phyloP scores from a whole-genome alignment of 2,113 vertebrate species.

The Motacilla alba region DNA sequence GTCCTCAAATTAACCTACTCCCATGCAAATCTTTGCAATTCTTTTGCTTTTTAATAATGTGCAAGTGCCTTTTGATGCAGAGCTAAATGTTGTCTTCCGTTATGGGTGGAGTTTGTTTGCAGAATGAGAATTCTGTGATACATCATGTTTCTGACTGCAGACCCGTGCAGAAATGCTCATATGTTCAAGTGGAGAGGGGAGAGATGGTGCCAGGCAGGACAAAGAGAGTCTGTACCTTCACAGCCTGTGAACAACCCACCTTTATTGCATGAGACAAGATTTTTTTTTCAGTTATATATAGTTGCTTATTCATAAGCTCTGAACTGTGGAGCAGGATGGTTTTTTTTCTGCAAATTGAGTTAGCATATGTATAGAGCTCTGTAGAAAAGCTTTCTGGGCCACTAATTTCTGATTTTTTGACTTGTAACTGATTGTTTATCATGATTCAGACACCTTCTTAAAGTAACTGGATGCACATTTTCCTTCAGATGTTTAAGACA shows the following conservation, averaged over 20 bases:
- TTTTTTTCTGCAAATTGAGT: background rate
- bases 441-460: background rate
- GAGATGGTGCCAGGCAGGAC: background rate
- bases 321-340: background rate
- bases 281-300: background rate
- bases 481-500: background rate
- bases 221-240: background rate
- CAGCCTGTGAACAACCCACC: background rate
- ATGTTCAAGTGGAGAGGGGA: background rate
- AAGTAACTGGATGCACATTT: background rate
- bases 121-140: background rate
- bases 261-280: background rate
- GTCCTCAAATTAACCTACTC: conserved; percentile 14
- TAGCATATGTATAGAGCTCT: background rate
- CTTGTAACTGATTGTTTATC: background rate
- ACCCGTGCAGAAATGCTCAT: background rate
- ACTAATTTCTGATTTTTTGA: background rate
- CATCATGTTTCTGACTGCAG: background rate
- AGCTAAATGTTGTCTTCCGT: conserved; percentile 25
- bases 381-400: background rate
- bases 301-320: background rate
- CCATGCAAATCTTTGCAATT: conserved; percentile 24
- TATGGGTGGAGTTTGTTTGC: conserved; percentile 1
- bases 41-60: conserved; percentile 1
- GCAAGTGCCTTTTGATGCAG: conserved; percentile 11